Conservation (phyloP, 2,113 vertebrate genomes). For the Rhabdomys dilectus region DNA sequence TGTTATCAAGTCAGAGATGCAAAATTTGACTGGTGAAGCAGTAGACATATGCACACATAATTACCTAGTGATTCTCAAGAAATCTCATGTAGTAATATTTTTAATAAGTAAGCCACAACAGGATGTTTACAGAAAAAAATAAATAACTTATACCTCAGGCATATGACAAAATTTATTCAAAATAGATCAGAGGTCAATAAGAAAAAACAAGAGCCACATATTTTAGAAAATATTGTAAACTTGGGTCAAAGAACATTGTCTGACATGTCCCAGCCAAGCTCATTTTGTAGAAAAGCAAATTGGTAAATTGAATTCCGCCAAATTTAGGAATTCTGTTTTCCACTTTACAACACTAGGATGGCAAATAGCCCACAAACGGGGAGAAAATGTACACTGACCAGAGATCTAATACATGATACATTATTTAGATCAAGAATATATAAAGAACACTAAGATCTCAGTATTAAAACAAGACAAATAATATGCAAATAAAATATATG, state of each 20-base stretch:
- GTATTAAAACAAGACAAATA: background rate
- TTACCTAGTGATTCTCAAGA: background rate
- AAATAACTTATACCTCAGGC: background rate
- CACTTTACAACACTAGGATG: background rate
- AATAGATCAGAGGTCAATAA: background rate
- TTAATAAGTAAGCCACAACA: background rate
- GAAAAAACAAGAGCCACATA: background rate
- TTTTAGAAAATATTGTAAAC: background rate
- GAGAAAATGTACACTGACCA: background rate
- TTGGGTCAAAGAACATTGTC: background rate
- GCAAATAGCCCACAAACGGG: background rate
- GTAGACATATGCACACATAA: background rate
- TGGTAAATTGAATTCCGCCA: conserved; percentile 2
- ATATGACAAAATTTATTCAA: background rate
- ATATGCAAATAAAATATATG: background rate
- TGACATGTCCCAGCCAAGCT: background rate
- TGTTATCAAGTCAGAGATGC: background rate
- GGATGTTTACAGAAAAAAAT: background rate
- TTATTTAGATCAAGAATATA: background rate
- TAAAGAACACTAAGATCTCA: background rate
- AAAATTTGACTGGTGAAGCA: background rate
- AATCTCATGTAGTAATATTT: background rate
- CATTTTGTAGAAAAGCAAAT: background rate
- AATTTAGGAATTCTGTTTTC: background rate
- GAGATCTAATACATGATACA: background rate